Evolutionary conservation across 2,888 invertebrate genomes (phyloP).

Genomic region (Hydriomena furcata): DNA sequence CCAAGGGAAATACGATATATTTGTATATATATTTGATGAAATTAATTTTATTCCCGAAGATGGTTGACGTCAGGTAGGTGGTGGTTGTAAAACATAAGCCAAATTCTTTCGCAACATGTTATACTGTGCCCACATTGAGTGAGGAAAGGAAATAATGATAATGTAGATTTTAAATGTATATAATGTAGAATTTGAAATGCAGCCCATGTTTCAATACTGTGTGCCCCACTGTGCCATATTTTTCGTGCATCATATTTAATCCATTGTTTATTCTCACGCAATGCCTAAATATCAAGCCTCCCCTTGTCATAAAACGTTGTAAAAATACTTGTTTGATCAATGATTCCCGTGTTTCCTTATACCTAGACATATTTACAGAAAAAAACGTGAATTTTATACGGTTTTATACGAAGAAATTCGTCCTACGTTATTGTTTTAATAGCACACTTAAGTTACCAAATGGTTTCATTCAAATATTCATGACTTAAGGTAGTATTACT

Average conservation of each 20-base stretch:
- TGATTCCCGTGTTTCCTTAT: constrained; percentile 24
- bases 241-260: constrained; percentile 27
- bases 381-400: background rate
- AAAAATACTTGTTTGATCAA: constrained; percentile 35
- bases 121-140: too few species aligned
- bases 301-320: constrained; percentile 32
- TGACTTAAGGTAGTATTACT: background rate
- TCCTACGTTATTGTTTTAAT: background rate
- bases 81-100: constrained; percentile 5
- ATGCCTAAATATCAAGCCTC: constrained; percentile 26
- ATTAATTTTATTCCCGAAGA: too few species aligned
- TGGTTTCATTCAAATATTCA: constrained; percentile 10
- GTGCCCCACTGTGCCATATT: constrained; percentile 16
- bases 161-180: too few species aligned
- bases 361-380: background rate
- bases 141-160: too few species aligned
- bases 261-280: constrained; percentile 33
- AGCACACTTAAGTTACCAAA: background rate
- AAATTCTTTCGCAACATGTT: too few species aligned
- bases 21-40: too few species aligned
- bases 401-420: background rate
- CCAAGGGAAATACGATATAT: too few species aligned
- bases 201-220: too few species aligned
- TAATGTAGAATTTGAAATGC: too few species aligned
- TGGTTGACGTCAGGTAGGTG: constrained; percentile 3